Conservation (phyloP, 2,888 invertebrate species). For the Drosophila sordidapex region DNA sequence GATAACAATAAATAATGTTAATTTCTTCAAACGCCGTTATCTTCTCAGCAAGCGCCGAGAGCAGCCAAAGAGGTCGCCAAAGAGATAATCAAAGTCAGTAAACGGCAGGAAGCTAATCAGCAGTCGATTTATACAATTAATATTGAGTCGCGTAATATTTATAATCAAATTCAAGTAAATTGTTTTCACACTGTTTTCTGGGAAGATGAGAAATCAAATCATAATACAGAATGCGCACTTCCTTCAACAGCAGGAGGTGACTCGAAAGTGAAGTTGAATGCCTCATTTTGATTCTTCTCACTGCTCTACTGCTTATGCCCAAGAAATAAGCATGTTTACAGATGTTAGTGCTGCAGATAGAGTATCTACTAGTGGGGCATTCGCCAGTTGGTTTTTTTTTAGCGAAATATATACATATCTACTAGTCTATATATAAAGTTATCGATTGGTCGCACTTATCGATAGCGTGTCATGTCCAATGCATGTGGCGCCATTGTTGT, state of each 20-base stretch:
- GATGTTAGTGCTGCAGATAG: neutral
- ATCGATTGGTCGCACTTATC: conserved; percentile 29
- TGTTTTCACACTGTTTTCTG: neutral
- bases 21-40: neutral
- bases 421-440: neutral
- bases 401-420: neutral
- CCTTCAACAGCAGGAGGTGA: too few relatives aligned
- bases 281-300: neutral
- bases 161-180: neutral
- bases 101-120: neutral
- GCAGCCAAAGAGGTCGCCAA: neutral
- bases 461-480: conserved; percentile 3
- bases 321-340: neutral
- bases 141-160: neutral
- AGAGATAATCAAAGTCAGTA: neutral
- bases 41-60: neutral
- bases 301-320: neutral
- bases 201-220: neutral
- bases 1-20: neutral
- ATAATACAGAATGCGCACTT: neutral
- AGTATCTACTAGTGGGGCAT: neutral
- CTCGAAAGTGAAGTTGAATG: neutral
- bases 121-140: neutral
- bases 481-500: neutral
- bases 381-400: neutral